Percentiles rank a stretch among this genome's conserved stretches.
Evolutionary conservation across 2,888 invertebrate species (phyloP).

Genomic region (Aporophyla lueneburgensis): DNA sequence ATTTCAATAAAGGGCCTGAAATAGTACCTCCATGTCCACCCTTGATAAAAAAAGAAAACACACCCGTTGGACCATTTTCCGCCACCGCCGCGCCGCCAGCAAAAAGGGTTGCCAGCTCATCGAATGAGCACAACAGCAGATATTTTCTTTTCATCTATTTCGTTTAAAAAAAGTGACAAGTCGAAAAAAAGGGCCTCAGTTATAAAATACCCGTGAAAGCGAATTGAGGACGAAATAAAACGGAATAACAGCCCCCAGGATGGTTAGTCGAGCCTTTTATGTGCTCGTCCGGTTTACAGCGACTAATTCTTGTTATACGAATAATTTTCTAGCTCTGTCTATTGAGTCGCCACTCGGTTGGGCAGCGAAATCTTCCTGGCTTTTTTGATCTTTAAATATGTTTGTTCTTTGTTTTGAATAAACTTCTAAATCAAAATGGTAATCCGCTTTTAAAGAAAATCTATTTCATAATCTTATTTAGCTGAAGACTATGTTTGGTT

Average conservation of each 20-base stretch:
- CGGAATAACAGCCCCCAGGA: conserved; percentile 40
- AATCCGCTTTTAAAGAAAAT: no score
- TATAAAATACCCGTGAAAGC: conserved; percentile 23
- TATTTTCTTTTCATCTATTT: conserved; percentile 58
- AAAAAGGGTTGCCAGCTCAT: conserved; percentile 54
- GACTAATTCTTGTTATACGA: conserved; percentile 60
- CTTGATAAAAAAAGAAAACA: conserved; percentile 13
- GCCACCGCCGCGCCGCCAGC: conserved; percentile 38
- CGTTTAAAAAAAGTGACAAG: conserved; percentile 48
- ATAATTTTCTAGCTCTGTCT: conserved; percentile 46
- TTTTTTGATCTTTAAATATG: background rate
- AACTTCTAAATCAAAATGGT: background rate
- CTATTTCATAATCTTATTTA: no score
- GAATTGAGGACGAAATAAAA: conserved; percentile 39
- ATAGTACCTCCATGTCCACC: background rate
- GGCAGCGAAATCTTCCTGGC: background rate
- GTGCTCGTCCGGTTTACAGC: conserved; percentile 43
- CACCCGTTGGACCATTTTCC: conserved; percentile 22
- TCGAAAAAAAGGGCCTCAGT: conserved; percentile 38
- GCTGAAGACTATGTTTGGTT: no score
- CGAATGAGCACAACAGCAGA: conserved; percentile 43
- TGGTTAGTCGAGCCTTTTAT: conserved; percentile 32
- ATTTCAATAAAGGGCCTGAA: conserved; percentile 9
- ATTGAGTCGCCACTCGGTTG: conserved; percentile 28
- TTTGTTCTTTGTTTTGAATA: background rate